A percentile compares a stretch with the other conserved stretches of the same genome.
phyloP scores from a whole-genome alignment of 2,797 vertebrate species.

The Coregonus sp. region DNA sequence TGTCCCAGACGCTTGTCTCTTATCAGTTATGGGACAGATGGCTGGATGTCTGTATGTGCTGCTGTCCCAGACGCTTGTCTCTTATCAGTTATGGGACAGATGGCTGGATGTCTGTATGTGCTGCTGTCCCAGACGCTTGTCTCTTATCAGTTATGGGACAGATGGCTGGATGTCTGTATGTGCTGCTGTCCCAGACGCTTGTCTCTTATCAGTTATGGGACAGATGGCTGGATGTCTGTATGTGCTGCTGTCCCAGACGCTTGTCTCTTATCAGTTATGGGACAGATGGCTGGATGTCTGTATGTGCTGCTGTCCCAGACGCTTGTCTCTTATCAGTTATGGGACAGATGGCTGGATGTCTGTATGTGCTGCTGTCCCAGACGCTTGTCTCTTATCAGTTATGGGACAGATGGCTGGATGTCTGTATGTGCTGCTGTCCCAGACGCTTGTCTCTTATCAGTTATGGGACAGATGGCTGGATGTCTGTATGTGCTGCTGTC shows the following conservation, averaged over 20 bases:
- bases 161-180: not conserved
- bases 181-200: not conserved
- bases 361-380: not conserved
- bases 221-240: not conserved
- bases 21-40: constrained; percentile 8
- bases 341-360: not conserved
- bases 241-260: not conserved
- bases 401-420: not conserved
- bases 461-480: not conserved
- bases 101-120: not conserved
- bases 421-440: not conserved
- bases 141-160: constrained; percentile 5
- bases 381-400: constrained; percentile 3
- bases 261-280: constrained; percentile 3
- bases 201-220: constrained; percentile 3
- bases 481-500: not conserved
- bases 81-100: constrained; percentile 8
- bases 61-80: not conserved
- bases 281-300: not conserved
- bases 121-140: not conserved
- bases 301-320: not conserved
- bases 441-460: constrained; percentile 6
- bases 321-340: constrained; percentile 2
- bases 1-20: constrained; percentile 1
- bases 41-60: not conserved